Evolutionary conservation across 2,113 vertebrate genomes (phyloP).

Genomic region (Hyperopisus bebe): DNA sequence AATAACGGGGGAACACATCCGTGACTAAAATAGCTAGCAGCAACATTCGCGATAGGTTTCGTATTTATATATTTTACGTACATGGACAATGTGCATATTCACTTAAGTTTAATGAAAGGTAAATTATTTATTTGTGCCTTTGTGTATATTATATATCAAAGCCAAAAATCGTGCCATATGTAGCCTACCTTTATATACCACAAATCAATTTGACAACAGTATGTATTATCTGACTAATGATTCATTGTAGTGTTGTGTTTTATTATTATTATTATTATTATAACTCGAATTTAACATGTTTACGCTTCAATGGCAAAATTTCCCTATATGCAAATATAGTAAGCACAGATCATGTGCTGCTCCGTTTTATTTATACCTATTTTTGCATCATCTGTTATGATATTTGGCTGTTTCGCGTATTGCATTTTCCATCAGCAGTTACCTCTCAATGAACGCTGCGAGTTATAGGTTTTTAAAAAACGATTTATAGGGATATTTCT

Average conservation of each 20-base stretch:
- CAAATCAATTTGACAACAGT: neutral
- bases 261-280: neutral
- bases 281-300: neutral
- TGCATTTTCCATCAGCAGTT: neutral
- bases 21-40: neutral
- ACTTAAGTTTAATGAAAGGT: neutral
- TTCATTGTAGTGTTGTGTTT: neutral
- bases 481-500: neutral
- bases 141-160: neutral
- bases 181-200: neutral
- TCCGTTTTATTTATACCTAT: neutral
- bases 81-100: neutral
- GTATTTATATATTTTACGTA: neutral
- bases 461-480: neutral
- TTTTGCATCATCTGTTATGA: neutral
- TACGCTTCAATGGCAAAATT: neutral
- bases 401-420: neutral
- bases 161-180: neutral
- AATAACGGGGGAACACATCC: neutral
- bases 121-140: neutral
- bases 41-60: neutral
- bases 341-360: slow-evolving; percentile 17
- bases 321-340: neutral
- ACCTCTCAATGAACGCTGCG: neutral
- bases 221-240: neutral